Conservation (phyloP, 2,888 invertebrate genomes). For the Cremastinae sp. region DNA sequence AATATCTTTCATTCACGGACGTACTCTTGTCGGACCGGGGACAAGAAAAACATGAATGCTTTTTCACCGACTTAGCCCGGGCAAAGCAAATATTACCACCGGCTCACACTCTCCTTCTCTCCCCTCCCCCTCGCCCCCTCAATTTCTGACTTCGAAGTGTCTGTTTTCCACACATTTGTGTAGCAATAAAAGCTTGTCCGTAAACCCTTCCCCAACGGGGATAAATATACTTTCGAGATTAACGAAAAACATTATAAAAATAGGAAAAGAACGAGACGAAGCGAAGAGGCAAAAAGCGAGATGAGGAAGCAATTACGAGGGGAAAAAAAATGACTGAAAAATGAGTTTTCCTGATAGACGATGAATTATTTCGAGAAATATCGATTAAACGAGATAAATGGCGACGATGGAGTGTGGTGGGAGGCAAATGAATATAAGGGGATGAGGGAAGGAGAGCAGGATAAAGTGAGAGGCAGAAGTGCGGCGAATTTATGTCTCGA, state of each 20-base stretch:
- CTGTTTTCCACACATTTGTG: constrained; percentile 44
- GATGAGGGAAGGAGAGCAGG: constrained; percentile 24
- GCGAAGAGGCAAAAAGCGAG: too few relatives aligned
- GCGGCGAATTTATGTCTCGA: constrained; percentile 70
- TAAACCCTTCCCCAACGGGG: constrained; percentile 21
- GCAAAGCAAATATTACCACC: constrained; percentile 56
- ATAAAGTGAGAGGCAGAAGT: constrained; percentile 44
- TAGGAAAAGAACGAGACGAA: too few relatives aligned
- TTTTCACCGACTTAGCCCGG: constrained; percentile 44
- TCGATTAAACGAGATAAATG: constrained; percentile 27
- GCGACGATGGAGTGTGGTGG: background rate
- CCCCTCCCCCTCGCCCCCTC: constrained; percentile 1
- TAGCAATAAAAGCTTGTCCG: constrained; percentile 23
- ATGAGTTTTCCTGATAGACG: background rate
- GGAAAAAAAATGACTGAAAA: too few relatives aligned
- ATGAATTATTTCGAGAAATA: constrained; percentile 53
- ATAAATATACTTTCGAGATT: constrained; percentile 27
- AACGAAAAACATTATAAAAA: constrained; percentile 17
- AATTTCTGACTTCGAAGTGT: constrained; percentile 15
- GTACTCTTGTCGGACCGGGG: constrained; percentile 36
- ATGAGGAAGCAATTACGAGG: too few relatives aligned
- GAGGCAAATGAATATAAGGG: background rate
- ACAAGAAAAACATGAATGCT: constrained; percentile 55
- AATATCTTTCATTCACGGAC: constrained; percentile 26
- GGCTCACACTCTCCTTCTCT: background rate